A percentile compares a stretch with the other conserved stretches of the same genome.
Conservation (phyloP, 2,888 invertebrate species). For the Eumerus sabulonum region DNA sequence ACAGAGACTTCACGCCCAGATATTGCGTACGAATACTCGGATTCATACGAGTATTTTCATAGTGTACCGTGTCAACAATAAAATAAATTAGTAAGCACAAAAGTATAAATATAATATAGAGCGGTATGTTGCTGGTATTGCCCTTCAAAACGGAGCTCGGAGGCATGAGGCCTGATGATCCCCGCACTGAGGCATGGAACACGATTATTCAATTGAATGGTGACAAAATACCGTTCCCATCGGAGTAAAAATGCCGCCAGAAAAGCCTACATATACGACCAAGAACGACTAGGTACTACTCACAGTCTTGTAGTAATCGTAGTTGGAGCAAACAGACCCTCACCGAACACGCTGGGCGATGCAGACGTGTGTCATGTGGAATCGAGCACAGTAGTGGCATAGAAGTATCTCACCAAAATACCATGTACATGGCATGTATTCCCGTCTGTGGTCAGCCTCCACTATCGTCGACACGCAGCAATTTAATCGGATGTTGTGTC, state of each 20-base stretch:
- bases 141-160: not conserved
- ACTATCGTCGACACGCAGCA: not conserved
- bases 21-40: no score
- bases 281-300: not conserved
- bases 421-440: no score
- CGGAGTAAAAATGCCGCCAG: constrained; percentile 59
- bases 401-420: no score
- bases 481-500: constrained; percentile 61
- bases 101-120: constrained; percentile 12
- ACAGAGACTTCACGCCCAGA: no score
- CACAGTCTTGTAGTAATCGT: not conserved
- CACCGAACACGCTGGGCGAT: no score
- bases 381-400: no score
- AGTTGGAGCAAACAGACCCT: constrained; percentile 22
- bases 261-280: constrained; percentile 31
- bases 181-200: constrained; percentile 51
- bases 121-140: constrained; percentile 6
- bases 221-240: constrained; percentile 64
- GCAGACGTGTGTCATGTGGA: no score
- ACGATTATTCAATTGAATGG: constrained; percentile 68
- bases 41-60: no score
- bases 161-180: constrained; percentile 22
- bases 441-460: constrained; percentile 14
- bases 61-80: constrained; percentile 52
- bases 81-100: constrained; percentile 33